A percentile compares a stretch with the other conserved stretches of the same genome.
Evolutionary conservation across 2,797 vertebrate species (phyloP).

Genomic region (Linurgus olivaceus): DNA sequence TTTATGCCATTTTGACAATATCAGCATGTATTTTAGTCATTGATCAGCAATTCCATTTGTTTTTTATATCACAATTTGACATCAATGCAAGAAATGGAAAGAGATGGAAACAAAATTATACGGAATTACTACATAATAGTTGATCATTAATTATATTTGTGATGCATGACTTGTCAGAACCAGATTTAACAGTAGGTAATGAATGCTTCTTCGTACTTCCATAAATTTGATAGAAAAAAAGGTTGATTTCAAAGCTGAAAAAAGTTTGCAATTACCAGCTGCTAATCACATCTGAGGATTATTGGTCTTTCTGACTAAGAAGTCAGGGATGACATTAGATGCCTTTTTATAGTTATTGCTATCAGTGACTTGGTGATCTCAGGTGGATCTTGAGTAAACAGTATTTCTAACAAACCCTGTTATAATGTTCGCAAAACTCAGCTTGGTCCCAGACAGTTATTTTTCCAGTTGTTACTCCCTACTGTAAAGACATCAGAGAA

Average conservation of each 20-base stretch:
- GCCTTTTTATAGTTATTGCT: neutral
- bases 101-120: constrained; percentile 9
- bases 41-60: constrained; percentile 28
- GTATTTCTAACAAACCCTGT: neutral
- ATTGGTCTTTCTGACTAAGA: neutral
- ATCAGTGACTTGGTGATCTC: neutral
- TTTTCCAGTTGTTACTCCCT: neutral
- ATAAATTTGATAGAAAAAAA: neutral
- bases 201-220: neutral
- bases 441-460: neutral
- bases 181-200: neutral
- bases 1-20: constrained; percentile 13
- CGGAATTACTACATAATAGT: constrained; percentile 18
- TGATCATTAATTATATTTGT: neutral
- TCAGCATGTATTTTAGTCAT: neutral
- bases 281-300: neutral
- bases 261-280: neutral
- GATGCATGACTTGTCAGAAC: neutral
- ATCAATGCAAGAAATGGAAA: neutral
- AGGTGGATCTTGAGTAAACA: neutral
- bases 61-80: constrained; percentile 1
- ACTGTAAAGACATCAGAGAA: neutral
- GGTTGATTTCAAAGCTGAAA: neutral
- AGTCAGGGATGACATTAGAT: neutral
- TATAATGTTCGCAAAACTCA: neutral